Conservation (phyloP, 2,888 invertebrate species). For the Plutella xylostella region DNA sequence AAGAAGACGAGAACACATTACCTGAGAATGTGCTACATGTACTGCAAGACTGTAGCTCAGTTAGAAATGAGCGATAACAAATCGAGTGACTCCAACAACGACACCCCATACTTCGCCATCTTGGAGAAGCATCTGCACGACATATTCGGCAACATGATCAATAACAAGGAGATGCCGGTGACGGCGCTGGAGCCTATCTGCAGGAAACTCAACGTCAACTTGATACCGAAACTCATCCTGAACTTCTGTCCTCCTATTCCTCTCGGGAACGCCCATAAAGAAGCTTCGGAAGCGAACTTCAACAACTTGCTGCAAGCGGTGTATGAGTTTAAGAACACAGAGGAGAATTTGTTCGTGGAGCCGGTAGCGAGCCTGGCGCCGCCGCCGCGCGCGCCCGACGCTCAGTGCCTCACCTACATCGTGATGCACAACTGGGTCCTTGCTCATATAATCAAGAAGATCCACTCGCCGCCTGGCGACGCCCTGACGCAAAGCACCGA, state of each 20-base stretch:
- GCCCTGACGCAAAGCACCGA: slow-evolving; percentile 63
- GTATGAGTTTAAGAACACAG: slow-evolving; percentile 52
- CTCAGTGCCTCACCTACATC: slow-evolving; percentile 71
- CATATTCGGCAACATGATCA: slow-evolving; percentile 76
- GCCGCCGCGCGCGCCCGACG: slow-evolving; percentile 52
- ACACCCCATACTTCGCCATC: slow-evolving; percentile 59
- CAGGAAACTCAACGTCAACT: slow-evolving; percentile 76
- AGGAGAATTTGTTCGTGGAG: slow-evolving; percentile 61
- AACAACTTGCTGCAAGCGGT: slow-evolving; percentile 50
- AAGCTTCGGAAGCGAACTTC: slow-evolving; percentile 46
- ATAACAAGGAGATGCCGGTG: slow-evolving; percentile 75
- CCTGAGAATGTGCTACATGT: slow-evolving; percentile 67
- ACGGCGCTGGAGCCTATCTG: slow-evolving; percentile 77
- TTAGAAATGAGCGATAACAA: slow-evolving; percentile 48
- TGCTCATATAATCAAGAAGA: slow-evolving; percentile 75
- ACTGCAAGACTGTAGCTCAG: slow-evolving; percentile 68
- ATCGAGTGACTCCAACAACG: slow-evolving; percentile 28
- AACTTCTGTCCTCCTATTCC: slow-evolving; percentile 78
- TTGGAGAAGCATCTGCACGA: slow-evolving; percentile 67
- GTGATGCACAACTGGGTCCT: slow-evolving; percentile 76
- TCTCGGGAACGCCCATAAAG: slow-evolving; percentile 44
- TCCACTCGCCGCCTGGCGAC: slow-evolving; percentile 66
- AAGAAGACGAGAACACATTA: slow-evolving; percentile 57
- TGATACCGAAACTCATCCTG: slow-evolving; percentile 78
- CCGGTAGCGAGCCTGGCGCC: slow-evolving; percentile 53